Evolutionary conservation across 2,113 vertebrate species (phyloP), one percentile per base, ranked within the genome.

Genomic region (Gnathonemus echidnorhynchus): DNA sequence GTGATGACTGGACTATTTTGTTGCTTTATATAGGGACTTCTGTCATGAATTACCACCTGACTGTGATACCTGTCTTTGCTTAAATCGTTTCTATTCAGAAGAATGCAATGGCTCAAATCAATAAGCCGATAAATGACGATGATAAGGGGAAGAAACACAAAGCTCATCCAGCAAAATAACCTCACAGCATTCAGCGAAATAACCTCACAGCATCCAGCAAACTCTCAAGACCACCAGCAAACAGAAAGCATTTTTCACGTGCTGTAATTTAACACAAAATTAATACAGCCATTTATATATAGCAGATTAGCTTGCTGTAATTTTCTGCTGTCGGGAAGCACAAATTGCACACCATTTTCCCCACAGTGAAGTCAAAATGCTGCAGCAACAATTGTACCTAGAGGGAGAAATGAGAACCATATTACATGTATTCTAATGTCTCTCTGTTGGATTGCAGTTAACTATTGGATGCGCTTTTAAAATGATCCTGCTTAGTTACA

Each of bases 231-330:
- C 15, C 50, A 39, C 31, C 27, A 31, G 42, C 13, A 50, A 15
- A 86, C 46, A 86, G 85, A 87, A 87, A 53, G 48, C 49, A 87
- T 87, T 50, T 52, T 87, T 85, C 49, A 53, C 24, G 19, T n/a
- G 45, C 24, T 87, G 49, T 87, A 52, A 46, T 49, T 87, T n/a
- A 85, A n/a, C 83, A 45, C 50, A 48, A 87, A 87, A 53, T 87
- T 48, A 24, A 48, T 46, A 48, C 45, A 85, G 11, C 45, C 39
- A 48, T 48, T 46, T 45, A 48, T 85, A 85, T 45, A 85, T 19
- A 85, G 83, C 45, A 48, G 83, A 45, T 48, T 46, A 85, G 83
- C 17, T 46, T 85, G 19, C 13, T 39, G 35, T 19, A 80, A 80
- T 80, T 35, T 39, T 80, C 74, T 80, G 74, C 74, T 80, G 74